Base-by-base conservation (phyloP, 2,888 invertebrate species). In the Chrysolina oricalcia region DNA sequence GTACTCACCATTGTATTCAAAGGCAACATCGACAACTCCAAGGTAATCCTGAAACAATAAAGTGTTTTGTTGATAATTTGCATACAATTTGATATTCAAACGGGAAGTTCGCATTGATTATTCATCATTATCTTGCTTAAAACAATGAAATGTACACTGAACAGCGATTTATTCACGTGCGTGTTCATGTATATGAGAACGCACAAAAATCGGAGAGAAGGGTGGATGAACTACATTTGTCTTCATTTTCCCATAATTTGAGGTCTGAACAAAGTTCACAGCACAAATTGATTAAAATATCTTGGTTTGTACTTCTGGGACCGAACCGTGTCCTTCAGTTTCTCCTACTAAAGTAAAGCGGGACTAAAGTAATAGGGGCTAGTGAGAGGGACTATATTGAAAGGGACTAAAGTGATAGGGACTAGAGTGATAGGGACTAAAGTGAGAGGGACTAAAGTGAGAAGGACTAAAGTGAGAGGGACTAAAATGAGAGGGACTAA, bases 31-130 rank as follows among this genome's bases (percentile, higher is more conserved):
- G 63, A 75, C 70, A 76, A 69, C 72, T 74, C 75, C 79, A 80
- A 81, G 80, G 80, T 76, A 77, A 81, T 74, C 80, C 83, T 83
- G 82, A 77, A 83, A 83, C 79, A 81, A 72, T 73, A 72, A 76
- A 59, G 67, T n/a, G 21, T 53, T 17, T 21, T 19, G 56, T 68
- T 53, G 19, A 66, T 46, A 53, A 68, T 68, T 68, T 68, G 53
- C 68, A 68, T 68, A 53, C 19, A 35, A 53, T 53, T 68, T 68
- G 17, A 53, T 40, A 68, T 68, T 68, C 68, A 68, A 35, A 67
- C 48, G 27, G 67, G 23, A 48, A 21, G 27, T 23, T 67, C 50
- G 66, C 46, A 66, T 66, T 21, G 21, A 66, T 66, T 67, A 35
- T 59, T 59, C 59, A 23, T 27, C 66, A 67, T 27, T 66, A 50